Conservation (phyloP, 2,113 vertebrate species). For the Apodemus speciosus region DNA sequence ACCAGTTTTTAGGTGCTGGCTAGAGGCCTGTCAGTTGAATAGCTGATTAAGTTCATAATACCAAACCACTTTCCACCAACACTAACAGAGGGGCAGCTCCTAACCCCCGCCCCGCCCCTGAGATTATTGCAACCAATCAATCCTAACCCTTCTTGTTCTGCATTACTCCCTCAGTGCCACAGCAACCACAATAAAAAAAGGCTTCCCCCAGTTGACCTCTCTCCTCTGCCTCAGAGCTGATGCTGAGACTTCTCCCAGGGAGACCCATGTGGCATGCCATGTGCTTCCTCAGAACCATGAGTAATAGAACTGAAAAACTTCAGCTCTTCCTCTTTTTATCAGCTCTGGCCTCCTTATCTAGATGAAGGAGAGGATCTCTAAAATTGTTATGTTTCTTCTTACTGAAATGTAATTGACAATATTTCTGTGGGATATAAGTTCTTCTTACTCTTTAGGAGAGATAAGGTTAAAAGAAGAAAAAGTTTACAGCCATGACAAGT, state of each 20-base stretch:
- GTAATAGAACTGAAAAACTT: background rate
- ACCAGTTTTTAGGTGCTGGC: background rate
- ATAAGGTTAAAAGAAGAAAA: background rate
- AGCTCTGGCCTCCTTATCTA: background rate
- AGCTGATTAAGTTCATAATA: background rate
- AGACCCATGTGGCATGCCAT: background rate
- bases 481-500: background rate
- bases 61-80: background rate
- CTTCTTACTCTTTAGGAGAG: constrained; percentile 44
- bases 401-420: constrained; percentile 25
- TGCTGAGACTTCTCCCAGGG: background rate
- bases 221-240: background rate
- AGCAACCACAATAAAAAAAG: background rate
- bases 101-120: rapidly evolving
- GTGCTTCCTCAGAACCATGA: background rate
- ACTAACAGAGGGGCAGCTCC: background rate
- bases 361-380: background rate
- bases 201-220: background rate
- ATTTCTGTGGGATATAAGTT: background rate
- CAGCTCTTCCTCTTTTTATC: background rate
- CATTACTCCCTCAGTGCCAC: background rate
- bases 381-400: constrained; percentile 3
- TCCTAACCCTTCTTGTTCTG: background rate
- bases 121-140: background rate
- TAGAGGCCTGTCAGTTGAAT: background rate